A percentile compares a stretch with the other conserved stretches of the same genome.
These are phyloP conservation scores for Drosophila pseudoananassae DNA, from an alignment of 1,140 invertebrate genomes.

Conservation along the genomic window DNA sequence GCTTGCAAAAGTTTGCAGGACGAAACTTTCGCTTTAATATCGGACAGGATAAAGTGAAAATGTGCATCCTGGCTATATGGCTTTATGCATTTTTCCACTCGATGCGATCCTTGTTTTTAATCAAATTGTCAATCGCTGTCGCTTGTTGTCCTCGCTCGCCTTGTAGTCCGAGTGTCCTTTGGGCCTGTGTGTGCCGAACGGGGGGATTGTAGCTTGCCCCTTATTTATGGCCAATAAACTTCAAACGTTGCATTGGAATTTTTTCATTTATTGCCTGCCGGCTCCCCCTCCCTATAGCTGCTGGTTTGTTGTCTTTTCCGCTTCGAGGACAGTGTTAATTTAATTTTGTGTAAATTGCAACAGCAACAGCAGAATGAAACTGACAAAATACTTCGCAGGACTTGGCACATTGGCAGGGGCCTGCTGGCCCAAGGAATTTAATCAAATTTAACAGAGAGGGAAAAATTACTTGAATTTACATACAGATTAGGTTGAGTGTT, in stretches of 20 bases:
- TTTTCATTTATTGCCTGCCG: constrained; percentile 71
- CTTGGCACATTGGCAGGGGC: constrained; percentile 2
- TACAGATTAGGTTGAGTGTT: constrained; percentile 40
- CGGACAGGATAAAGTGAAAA: constrained; percentile 10
- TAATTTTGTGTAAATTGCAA: constrained; percentile 81
- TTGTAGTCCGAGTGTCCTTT: constrained; percentile 42
- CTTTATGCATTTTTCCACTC: constrained; percentile 55
- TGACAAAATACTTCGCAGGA: constrained; percentile 49
- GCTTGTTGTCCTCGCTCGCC: constrained; percentile 44
- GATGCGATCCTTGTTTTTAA: constrained; percentile 66
- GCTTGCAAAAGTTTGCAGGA: constrained; percentile 31
- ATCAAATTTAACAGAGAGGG: constrained; percentile 39
- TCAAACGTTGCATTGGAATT: constrained; percentile 80
- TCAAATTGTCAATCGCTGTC: constrained; percentile 82
- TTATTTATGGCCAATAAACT: constrained; percentile 83
- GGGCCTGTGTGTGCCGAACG: constrained; percentile 9
- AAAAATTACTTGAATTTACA: constrained; percentile 52
- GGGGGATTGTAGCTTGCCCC: constrained; percentile 27
- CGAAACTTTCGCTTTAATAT: constrained; percentile 71
- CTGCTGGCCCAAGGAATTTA: constrained; percentile 44
- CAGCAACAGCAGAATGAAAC: constrained; percentile 31
- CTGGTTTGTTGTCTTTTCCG: constrained; percentile 7
- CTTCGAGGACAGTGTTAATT: constrained; percentile 73
- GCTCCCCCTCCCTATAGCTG: background rate
- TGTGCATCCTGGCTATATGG: constrained; percentile 54